These are phyloP conservation scores for Siderastrea siderea DNA, from an alignment of 92 coral and sea anemone genomes.

Conservation along the genomic window DNA sequence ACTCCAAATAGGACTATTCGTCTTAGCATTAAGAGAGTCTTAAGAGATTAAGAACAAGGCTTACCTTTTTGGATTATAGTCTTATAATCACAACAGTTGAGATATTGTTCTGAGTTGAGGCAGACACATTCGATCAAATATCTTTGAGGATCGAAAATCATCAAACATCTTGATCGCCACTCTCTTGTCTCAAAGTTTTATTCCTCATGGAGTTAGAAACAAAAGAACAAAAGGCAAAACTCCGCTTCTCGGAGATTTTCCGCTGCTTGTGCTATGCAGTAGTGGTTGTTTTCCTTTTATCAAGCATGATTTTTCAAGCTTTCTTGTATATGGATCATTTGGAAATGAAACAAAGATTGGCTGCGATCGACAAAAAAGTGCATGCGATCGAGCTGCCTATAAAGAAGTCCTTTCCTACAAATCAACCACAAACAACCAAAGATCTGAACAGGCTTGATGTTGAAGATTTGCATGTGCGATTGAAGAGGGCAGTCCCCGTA, in stretches of 20 bases:
- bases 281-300: neutral
- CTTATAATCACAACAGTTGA: too few species aligned
- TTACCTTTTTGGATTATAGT: too few species aligned
- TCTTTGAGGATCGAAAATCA: too few species aligned
- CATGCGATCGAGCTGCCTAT: neutral
- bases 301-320: neutral
- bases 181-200: neutral
- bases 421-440: neutral
- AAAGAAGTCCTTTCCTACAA: neutral
- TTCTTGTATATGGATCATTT: neutral
- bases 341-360: neutral
- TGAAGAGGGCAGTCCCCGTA: too few species aligned
- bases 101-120: too few species aligned
- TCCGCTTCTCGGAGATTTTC: neutral
- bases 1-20: too few species aligned
- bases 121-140: too few species aligned
- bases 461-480: neutral
- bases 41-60: too few species aligned
- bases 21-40: too few species aligned
- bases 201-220: neutral
- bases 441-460: neutral
- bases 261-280: neutral
- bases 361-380: neutral
- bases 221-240: neutral
- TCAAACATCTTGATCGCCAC: too few species aligned